These are phyloP conservation scores for Lithosia quadra DNA, from an alignment of 2,888 invertebrate species.

Conservation along the genomic window DNA sequence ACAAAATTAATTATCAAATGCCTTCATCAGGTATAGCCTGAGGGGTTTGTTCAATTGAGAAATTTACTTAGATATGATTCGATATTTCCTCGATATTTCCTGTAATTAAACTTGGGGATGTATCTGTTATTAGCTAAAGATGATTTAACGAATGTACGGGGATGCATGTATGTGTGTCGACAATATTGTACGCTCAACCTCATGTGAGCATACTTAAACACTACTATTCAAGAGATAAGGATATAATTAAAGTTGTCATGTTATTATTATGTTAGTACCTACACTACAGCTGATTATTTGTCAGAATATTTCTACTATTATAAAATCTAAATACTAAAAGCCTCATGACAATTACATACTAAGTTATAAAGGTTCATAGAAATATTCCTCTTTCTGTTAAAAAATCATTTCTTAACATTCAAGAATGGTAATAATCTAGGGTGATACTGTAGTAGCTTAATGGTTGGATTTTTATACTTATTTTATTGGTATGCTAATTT, in stretches of 20 bases:
- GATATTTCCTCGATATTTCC: constrained; percentile 45
- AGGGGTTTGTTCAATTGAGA: constrained; percentile 60
- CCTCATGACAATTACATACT: background rate
- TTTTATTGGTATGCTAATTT: background rate
- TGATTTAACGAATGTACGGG: constrained; percentile 15
- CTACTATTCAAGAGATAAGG: background rate
- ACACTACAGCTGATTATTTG: background rate
- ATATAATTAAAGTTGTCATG: background rate
- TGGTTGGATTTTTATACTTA: too few relatives aligned
- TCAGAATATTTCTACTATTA: background rate
- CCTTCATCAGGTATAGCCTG: constrained; percentile 72
- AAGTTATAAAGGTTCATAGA: background rate
- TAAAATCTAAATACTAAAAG: background rate
- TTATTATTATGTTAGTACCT: background rate
- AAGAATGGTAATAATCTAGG: too few relatives aligned
- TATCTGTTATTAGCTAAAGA: constrained; percentile 27
- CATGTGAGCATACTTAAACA: background rate
- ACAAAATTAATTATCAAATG: constrained; percentile 79
- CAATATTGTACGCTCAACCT: background rate
- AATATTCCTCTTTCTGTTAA: background rate
- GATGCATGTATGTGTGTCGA: background rate
- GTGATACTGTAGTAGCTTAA: background rate
- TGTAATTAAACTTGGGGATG: constrained; percentile 43
- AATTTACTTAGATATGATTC: constrained; percentile 63
- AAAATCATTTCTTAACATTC: background rate